These are phyloP conservation scores for Thymallus thymallus DNA, from an alignment of 2,113 vertebrate species.

Conservation along the genomic window DNA sequence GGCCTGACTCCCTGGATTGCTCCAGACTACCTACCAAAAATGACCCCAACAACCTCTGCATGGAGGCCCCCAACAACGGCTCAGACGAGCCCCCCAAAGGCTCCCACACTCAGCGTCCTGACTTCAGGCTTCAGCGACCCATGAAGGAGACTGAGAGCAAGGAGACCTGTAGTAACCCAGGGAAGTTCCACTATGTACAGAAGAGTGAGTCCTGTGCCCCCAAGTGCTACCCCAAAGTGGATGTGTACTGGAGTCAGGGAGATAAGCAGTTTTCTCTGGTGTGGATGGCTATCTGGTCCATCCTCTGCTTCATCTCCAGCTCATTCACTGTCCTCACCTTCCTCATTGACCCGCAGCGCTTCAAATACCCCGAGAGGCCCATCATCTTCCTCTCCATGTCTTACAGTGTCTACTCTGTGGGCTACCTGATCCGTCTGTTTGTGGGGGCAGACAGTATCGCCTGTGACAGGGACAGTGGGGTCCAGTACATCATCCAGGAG, in stretches of 20 bases:
- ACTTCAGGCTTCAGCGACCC: conserved; percentile 83
- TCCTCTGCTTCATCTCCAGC: conserved; percentile 94
- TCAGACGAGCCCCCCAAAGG: conserved; percentile 85
- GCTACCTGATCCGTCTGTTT: conserved; percentile 93
- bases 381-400: conserved; percentile 99
- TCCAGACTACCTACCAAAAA: conserved; percentile 92
- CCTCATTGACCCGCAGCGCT: conserved; percentile 90
- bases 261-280: conserved; percentile 92
- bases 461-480: conserved; percentile 91
- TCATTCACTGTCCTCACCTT: conserved; percentile 97
- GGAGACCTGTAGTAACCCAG: conserved; percentile 81
- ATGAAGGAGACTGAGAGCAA: conserved; percentile 75
- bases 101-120: conserved; percentile 85
- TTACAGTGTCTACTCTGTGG: conserved; percentile 95
- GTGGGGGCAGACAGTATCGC: conserved; percentile 91
- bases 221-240: conserved; percentile 86
- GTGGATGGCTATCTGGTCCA: conserved; percentile 95
- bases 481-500: conserved; percentile 96
- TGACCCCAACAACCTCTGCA: conserved; percentile 95
- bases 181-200: conserved; percentile 95
- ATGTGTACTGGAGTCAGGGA: conserved; percentile 93
- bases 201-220: conserved; percentile 93
- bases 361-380: conserved; percentile 95
- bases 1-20: conserved; percentile 95
- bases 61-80: conserved; percentile 95